Percentiles rank a stretch among this genome's conserved stretches.
phyloP scores from a whole-genome alignment of 2,888 invertebrate genomes.

The Anorthoa munda region DNA sequence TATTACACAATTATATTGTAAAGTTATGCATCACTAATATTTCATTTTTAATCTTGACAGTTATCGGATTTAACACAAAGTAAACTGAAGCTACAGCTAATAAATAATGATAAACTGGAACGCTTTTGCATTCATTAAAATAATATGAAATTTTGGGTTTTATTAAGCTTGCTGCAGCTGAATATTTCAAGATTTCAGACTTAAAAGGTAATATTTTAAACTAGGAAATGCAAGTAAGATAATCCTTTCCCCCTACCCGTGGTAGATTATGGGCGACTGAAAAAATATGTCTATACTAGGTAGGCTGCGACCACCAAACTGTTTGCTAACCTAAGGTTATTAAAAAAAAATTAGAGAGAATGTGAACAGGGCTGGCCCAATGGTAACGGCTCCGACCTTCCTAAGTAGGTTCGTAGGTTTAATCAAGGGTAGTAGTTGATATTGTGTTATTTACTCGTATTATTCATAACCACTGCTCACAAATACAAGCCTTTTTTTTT shows the following conservation, averaged over 20 bases:
- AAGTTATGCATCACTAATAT: neutral
- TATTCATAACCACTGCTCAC: too few relatives aligned
- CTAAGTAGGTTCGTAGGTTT: too few relatives aligned
- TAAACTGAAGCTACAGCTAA: constrained; percentile 26
- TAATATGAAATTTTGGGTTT: constrained; percentile 23
- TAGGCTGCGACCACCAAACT: too few relatives aligned
- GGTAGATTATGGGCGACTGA: neutral
- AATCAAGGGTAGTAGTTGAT: too few relatives aligned
- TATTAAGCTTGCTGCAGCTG: constrained; percentile 20
- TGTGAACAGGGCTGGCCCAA: too few relatives aligned
- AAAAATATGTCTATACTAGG: neutral
- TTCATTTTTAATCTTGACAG: constrained; percentile 21
- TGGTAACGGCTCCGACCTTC: too few relatives aligned
- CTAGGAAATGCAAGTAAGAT: constrained; percentile 13
- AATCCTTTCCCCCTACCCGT: constrained; percentile 1
- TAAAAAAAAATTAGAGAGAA: too few relatives aligned
- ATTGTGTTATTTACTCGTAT: too few relatives aligned
- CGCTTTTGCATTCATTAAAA: constrained; percentile 43
- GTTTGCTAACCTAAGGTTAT: too few relatives aligned
- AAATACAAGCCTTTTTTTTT: too few relatives aligned
- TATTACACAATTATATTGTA: neutral
- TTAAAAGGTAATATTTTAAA: constrained; percentile 22
- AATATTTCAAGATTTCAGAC: constrained; percentile 23
- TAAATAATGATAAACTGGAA: constrained; percentile 43
- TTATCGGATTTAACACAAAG: constrained; percentile 35